Percentiles rank a stretch among this genome's conserved stretches.
Conservation (phyloP, 2,113 vertebrate genomes). For the Neotragus moschatus region DNA sequence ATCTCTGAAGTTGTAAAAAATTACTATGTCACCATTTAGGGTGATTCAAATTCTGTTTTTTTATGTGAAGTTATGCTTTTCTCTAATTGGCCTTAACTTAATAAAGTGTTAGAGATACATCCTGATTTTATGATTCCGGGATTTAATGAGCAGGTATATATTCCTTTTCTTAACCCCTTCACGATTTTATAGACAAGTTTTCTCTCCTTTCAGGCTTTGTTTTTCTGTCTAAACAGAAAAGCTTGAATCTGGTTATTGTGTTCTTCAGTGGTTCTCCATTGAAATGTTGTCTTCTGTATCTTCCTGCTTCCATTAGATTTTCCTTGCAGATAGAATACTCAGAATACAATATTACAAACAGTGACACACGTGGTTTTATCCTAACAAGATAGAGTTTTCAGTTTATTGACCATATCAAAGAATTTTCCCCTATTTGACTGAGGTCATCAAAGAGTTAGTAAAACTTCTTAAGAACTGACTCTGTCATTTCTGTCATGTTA, state of each 20-base stretch:
- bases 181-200: not conserved
- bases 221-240: not conserved
- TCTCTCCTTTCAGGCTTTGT: not conserved
- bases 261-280: not conserved
- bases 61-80: not conserved
- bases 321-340: not conserved
- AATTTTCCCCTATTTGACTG: not conserved
- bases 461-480: not conserved
- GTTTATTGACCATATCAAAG: not conserved
- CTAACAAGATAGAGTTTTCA: not conserved
- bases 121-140: not conserved
- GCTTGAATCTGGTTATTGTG: not conserved
- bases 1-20: not conserved
- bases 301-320: not conserved
- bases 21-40: not conserved
- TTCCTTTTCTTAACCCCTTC: not conserved
- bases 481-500: not conserved
- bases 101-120: not conserved
- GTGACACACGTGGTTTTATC: not conserved
- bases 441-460: not conserved
- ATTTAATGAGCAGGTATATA: not conserved
- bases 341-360: not conserved
- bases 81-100: not conserved
- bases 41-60: not conserved
- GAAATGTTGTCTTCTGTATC: not conserved